These are phyloP conservation scores for Acanthornis magna DNA, from an alignment of 2,797 vertebrate genomes.

Conservation along the genomic window DNA sequence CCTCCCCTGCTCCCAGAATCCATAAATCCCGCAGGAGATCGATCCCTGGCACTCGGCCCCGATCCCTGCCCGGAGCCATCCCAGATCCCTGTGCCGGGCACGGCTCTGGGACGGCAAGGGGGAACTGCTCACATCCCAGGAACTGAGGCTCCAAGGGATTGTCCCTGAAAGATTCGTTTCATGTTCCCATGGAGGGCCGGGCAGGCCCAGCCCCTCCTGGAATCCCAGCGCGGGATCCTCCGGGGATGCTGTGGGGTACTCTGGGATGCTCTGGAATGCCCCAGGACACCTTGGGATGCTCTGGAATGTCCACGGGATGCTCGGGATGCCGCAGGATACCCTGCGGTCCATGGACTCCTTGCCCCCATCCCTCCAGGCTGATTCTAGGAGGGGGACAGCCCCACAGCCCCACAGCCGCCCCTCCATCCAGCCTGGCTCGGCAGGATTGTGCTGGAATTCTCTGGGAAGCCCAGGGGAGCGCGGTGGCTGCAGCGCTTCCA, in stretches of 20 bases:
- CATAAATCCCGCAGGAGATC: not conserved
- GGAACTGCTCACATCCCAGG: not conserved
- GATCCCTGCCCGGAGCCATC: not conserved
- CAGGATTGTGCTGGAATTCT: conserved; percentile 17
- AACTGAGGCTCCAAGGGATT: rapidly evolving
- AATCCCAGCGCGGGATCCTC: not conserved
- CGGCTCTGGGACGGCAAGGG: not conserved
- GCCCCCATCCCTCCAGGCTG: rapidly evolving
- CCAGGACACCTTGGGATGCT: not conserved
- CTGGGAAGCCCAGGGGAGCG: conserved; percentile 42
- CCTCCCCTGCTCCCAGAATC: not conserved
- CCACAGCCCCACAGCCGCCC: not conserved
- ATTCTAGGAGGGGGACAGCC: rapidly evolving
- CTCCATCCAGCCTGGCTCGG: no score
- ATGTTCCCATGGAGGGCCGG: rapidly evolving
- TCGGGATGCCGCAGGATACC: not conserved
- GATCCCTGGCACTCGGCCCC: rapidly evolving
- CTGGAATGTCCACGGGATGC: not conserved
- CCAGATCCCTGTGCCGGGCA: not conserved
- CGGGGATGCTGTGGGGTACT: no score
- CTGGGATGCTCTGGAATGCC: no score
- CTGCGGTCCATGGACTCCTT: not conserved
- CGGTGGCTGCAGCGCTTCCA: conserved; percentile 61
- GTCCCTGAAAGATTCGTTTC: not conserved
- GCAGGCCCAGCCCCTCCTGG: not conserved